Evolutionary conservation across 1,140 invertebrate genomes (phyloP).

Genomic region (Hermetia illucens): DNA sequence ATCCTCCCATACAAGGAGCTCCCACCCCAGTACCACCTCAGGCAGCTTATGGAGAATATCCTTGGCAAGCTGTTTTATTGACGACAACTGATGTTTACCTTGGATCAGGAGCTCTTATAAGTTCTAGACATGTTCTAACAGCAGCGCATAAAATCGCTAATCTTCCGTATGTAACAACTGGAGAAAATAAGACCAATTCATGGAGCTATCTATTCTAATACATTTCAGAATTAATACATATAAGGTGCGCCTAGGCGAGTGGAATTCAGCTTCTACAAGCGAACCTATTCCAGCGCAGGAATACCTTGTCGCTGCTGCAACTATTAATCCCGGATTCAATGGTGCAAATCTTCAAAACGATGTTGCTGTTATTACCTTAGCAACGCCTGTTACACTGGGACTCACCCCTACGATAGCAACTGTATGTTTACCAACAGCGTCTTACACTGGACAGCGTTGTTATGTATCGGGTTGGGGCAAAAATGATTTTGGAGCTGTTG

Average conservation of each 20-base stretch:
- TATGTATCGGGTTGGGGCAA: constrained; percentile 73
- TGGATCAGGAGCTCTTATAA: constrained; percentile 51
- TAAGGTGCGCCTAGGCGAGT: constrained; percentile 54
- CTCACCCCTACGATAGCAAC: constrained; percentile 51
- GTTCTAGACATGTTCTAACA: constrained; percentile 46
- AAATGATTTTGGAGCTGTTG: constrained; percentile 49
- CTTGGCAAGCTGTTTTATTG: constrained; percentile 33
- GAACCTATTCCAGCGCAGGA: constrained; percentile 47
- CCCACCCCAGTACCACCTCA: constrained; percentile 14
- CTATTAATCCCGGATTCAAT: constrained; percentile 49
- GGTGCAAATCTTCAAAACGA: constrained; percentile 50
- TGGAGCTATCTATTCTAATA: not conserved
- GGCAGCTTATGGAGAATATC: constrained; percentile 23
- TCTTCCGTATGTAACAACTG: constrained; percentile 37
- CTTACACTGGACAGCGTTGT: constrained; percentile 48
- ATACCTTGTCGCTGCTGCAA: constrained; percentile 37
- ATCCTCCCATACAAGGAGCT: constrained; percentile 18
- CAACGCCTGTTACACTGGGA: constrained; percentile 34
- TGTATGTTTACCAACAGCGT: constrained; percentile 45
- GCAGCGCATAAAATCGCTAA: constrained; percentile 48
- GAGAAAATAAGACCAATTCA: not conserved
- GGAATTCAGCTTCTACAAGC: constrained; percentile 42
- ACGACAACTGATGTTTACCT: constrained; percentile 39
- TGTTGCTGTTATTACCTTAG: constrained; percentile 47
- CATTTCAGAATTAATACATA: constrained; percentile 12